phyloP scores from a whole-genome alignment of 2,113 vertebrate genomes.

The Cheilinus undulatus region DNA sequence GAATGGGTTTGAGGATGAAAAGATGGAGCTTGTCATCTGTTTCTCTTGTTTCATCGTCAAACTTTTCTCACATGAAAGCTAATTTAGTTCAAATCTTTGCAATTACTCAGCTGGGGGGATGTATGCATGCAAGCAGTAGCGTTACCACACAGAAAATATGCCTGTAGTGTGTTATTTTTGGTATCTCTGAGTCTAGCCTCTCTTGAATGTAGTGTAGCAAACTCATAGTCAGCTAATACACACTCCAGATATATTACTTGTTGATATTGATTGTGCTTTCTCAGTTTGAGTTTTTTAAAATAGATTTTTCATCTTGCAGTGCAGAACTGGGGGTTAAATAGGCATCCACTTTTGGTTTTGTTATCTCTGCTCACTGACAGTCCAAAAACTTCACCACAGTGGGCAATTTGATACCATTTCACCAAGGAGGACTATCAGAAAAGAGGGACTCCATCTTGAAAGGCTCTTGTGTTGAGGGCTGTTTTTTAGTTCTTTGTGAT shows the following conservation, averaged over 20 bases:
- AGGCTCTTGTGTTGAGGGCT: neutral
- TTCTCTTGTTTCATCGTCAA: neutral
- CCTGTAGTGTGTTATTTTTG: neutral
- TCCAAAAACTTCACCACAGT: neutral
- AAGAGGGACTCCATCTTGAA: neutral
- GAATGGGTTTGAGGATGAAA: constrained; percentile 6
- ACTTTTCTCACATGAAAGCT: neutral
- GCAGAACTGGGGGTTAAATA: neutral
- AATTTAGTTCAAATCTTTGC: neutral
- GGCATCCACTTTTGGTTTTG: neutral
- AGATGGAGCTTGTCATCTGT: neutral
- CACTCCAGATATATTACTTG: neutral
- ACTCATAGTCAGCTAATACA: neutral
- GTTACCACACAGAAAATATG: neutral
- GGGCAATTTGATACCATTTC: neutral
- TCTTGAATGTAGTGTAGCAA: neutral
- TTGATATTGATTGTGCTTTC: neutral
- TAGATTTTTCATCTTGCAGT: neutral
- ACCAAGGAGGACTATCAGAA: neutral
- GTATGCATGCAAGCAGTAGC: neutral
- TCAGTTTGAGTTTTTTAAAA: neutral
- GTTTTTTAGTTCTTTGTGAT: too few species aligned
- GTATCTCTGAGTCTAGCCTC: neutral
- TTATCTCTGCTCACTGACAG: neutral
- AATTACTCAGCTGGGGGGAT: neutral